These are phyloP conservation scores for Brachionus plicatilis DNA, from an alignment of 1,140 invertebrate genomes.

Conservation along the genomic window DNA sequence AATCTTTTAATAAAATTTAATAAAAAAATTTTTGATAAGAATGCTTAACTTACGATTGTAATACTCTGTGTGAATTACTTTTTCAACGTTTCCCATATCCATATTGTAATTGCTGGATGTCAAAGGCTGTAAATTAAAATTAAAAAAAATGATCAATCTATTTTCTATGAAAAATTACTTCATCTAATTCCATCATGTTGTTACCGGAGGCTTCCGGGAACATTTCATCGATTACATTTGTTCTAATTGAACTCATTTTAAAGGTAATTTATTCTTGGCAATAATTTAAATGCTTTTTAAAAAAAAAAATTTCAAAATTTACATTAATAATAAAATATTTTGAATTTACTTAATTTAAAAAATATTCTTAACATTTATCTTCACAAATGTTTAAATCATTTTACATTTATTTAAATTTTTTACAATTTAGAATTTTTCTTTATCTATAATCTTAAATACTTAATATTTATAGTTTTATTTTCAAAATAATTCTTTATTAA, in stretches of 20 bases:
- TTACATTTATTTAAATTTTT: too few relatives aligned
- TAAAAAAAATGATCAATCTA: not conserved
- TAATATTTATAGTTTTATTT: too few relatives aligned
- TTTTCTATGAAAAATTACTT: not conserved
- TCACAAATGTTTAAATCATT: too few relatives aligned
- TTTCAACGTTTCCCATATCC: not conserved
- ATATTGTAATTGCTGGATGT: slow-evolving; percentile 5
- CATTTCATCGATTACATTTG: slow-evolving; percentile 33
- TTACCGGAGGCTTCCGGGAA: slow-evolving; percentile 18
- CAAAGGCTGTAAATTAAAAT: not conserved
- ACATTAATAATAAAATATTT: not conserved
- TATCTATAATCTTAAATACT: too few relatives aligned
- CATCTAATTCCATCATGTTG: slow-evolving; percentile 35
- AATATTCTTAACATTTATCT: not conserved
- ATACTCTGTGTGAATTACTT: slow-evolving; percentile 11
- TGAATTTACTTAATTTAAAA: not conserved
- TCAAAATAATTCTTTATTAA: too few relatives aligned
- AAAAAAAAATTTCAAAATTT: not conserved
- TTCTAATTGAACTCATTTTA: slow-evolving; percentile 20
- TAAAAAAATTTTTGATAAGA: not conserved
- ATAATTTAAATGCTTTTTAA: not conserved
- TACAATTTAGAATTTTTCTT: too few relatives aligned
- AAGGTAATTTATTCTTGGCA: not conserved
- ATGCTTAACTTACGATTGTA: not conserved
- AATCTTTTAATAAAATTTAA: slow-evolving; percentile 3